These are phyloP conservation scores for Borostomias antarcticus DNA, from an alignment of 2,797 vertebrate genomes.

Conservation along the genomic window DNA sequence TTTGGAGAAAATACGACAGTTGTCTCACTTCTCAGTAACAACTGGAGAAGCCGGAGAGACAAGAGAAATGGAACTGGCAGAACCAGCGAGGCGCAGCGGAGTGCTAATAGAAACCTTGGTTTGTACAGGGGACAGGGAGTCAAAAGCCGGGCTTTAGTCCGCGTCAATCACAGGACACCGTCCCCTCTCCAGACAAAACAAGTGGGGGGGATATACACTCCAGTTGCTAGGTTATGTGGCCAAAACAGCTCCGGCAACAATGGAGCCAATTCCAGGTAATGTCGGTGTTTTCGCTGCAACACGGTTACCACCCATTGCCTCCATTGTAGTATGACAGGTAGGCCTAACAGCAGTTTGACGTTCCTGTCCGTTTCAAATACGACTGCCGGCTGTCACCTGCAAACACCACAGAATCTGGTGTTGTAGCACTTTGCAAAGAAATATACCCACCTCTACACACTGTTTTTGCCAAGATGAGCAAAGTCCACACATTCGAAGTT, in stretches of 20 bases:
- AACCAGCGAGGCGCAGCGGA: no score
- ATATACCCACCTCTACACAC: no score
- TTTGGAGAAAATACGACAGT: neutral
- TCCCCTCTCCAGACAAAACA: constrained; percentile 44
- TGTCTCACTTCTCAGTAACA: neutral
- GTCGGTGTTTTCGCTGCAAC: constrained; percentile 61
- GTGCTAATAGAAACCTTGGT: no score
- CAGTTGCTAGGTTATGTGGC: constrained; percentile 60
- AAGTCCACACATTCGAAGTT: no score
- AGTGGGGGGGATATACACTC: constrained; percentile 29
- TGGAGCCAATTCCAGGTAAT: constrained; percentile 64
- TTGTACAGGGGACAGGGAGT: constrained; percentile 8
- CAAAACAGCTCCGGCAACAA: constrained; percentile 65
- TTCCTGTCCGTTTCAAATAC: no score
- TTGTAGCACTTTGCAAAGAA: no score
- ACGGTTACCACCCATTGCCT: constrained; percentile 60
- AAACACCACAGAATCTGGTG: no score
- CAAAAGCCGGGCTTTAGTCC: constrained; percentile 35
- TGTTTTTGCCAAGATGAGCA: no score
- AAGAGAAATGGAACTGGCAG: no score
- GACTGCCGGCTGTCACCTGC: no score
- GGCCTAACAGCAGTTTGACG: no score
- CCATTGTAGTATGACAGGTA: constrained; percentile 58
- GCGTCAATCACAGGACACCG: constrained; percentile 44
- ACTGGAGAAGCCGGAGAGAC: no score